These are phyloP conservation scores for Ectemnius lituratus DNA, from an alignment of 2,888 invertebrate genomes.

Conservation along the genomic window DNA sequence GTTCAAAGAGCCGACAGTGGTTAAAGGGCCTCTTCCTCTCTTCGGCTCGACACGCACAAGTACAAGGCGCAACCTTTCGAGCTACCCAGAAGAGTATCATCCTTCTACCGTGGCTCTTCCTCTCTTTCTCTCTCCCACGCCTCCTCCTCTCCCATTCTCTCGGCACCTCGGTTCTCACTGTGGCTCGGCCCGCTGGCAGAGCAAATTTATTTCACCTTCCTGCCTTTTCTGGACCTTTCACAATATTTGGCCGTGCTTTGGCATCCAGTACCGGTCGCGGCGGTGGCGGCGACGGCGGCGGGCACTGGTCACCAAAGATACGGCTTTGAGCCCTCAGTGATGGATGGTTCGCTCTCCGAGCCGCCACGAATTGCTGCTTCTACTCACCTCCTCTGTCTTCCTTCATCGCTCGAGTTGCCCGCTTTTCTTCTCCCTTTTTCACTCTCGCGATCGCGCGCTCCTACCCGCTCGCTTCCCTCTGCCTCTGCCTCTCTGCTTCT, in stretches of 20 bases:
- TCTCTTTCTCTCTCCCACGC: conserved; percentile 13
- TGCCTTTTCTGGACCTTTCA: conserved; percentile 78
- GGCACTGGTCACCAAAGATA: conserved; percentile 71
- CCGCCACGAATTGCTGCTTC: conserved; percentile 57
- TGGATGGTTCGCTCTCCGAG: conserved; percentile 71
- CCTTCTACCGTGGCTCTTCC: conserved; percentile 33
- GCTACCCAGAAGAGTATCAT: conserved; percentile 57
- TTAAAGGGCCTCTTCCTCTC: conserved; percentile 72
- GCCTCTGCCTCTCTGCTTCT: conserved; percentile 20
- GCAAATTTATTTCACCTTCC: conserved; percentile 76
- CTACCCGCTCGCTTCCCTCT: background rate
- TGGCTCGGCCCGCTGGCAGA: conserved; percentile 59
- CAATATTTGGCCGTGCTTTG: conserved; percentile 76
- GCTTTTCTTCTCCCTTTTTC: conserved; percentile 25
- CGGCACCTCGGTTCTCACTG: conserved; percentile 33
- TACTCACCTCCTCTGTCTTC: conserved; percentile 39
- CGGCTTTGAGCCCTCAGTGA: conserved; percentile 74
- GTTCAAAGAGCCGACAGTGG: conserved; percentile 77
- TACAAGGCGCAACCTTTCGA: conserved; percentile 64
- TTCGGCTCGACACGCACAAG: conserved; percentile 65
- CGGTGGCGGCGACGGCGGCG: conserved; percentile 23
- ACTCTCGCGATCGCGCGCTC: conserved; percentile 7
- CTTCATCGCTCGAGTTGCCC: conserved; percentile 34
- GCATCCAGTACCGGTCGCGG: conserved; percentile 62
- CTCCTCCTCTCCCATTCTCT: conserved; percentile 16